phyloP scores from a whole-genome alignment of 2,797 vertebrate genomes.

The Crypturellus tataupa region DNA sequence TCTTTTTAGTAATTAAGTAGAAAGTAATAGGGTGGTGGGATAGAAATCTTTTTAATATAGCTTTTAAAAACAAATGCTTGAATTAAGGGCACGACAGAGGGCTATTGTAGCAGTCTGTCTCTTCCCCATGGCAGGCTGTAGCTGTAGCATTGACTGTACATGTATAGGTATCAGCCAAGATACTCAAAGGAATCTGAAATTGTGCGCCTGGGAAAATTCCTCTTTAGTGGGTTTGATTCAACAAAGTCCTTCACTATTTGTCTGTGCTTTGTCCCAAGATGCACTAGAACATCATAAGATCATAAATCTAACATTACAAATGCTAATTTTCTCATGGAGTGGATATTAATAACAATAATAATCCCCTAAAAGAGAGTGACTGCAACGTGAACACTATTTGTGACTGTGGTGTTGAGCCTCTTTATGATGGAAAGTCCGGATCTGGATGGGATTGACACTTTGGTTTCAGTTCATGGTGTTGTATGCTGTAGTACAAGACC shows the following conservation, averaged over 20 bases:
- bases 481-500: neutral
- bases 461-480: neutral
- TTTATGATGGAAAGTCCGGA: neutral
- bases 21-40: slow-evolving; percentile 23
- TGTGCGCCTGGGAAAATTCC: slow-evolving; percentile 17
- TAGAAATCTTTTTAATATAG: slow-evolving; percentile 34
- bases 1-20: slow-evolving; percentile 19
- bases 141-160: neutral
- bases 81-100: slow-evolving; percentile 29
- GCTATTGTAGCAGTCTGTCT: neutral
- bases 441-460: neutral
- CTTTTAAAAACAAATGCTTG: slow-evolving; percentile 1
- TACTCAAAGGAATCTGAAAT: neutral
- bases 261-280: neutral
- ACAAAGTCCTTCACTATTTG: neutral
- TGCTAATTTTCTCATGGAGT: neutral
- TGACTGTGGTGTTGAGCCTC: neutral
- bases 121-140: slow-evolving; percentile 16
- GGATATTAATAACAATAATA: neutral
- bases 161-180: neutral
- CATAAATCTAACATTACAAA: neutral
- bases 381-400: neutral
- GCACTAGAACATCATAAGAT: neutral
- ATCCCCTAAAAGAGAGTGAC: neutral
- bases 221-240: neutral